phyloP scores from a whole-genome alignment of 2,888 invertebrate species.

The Mesorhabditis belari region DNA sequence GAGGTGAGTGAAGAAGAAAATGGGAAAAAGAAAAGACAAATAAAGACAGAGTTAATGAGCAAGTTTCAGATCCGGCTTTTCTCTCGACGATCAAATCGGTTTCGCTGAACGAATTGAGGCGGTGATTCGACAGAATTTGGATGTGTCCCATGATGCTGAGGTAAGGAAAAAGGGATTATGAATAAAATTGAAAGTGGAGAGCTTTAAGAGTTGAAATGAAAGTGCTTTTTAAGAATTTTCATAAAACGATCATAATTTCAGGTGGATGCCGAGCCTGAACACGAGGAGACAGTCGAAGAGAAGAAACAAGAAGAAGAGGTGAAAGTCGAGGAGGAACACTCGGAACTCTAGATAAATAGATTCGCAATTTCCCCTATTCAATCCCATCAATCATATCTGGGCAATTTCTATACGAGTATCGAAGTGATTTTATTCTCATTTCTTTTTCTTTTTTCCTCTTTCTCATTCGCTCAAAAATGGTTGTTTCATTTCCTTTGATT shows the following conservation, averaged over 20 bases:
- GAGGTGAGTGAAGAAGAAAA: too few relatives aligned
- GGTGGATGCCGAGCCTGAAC: constrained; percentile 54
- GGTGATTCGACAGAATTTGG: constrained; percentile 66
- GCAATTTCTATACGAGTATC: background rate
- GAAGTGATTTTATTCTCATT: too few relatives aligned
- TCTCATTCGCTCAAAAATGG: background rate
- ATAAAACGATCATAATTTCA: background rate
- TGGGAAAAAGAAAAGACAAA: too few relatives aligned
- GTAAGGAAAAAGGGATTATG: constrained; percentile 33
- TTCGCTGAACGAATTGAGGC: constrained; percentile 84
- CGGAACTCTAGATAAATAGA: constrained; percentile 35
- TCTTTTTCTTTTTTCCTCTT: background rate
- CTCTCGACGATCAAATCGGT: constrained; percentile 71
- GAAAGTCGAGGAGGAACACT: constrained; percentile 50
- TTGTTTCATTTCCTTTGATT: background rate
- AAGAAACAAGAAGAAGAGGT: constrained; percentile 51
- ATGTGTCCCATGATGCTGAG: constrained; percentile 52
- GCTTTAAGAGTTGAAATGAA: too few relatives aligned
- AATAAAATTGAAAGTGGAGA: background rate
- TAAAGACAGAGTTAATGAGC: background rate
- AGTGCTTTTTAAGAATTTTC: background rate
- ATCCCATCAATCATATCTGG: background rate
- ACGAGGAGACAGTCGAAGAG: constrained; percentile 63
- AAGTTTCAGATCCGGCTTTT: constrained; percentile 75
- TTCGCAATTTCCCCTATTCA: background rate